Percentiles rank a stretch among this genome's conserved stretches.
Evolutionary conservation across 2,888 invertebrate species (phyloP).

Genomic region (Strigamia transsilvanica): DNA sequence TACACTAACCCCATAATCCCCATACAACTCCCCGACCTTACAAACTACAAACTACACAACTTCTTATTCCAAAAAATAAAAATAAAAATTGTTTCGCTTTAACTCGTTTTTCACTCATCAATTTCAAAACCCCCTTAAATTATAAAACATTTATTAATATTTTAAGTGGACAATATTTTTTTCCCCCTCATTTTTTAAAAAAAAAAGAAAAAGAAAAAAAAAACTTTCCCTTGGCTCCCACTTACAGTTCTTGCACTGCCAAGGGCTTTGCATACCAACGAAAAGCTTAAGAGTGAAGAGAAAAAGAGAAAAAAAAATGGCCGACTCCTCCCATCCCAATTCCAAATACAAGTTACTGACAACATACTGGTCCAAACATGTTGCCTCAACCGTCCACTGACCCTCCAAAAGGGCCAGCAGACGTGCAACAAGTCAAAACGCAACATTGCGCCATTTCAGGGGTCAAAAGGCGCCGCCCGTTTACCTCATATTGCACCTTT

Average conservation of each 20-base stretch:
- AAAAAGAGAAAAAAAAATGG: slow-evolving; percentile 6
- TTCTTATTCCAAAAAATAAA: background rate
- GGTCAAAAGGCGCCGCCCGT: slow-evolving; percentile 6
- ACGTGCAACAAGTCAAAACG: background rate
- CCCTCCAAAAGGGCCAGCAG: background rate
- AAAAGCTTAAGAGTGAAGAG: slow-evolving; percentile 34
- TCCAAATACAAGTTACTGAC: slow-evolving; percentile 29
- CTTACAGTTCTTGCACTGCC: slow-evolving; percentile 13
- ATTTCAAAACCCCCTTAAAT: too few species aligned
- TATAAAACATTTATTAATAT: too few species aligned
- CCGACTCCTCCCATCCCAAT: slow-evolving; percentile 34
- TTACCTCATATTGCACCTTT: slow-evolving; percentile 1
- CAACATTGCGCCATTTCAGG: background rate
- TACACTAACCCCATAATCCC: background rate
- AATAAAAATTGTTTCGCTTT: background rate
- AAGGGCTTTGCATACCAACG: slow-evolving; percentile 35
- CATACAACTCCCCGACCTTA: background rate
- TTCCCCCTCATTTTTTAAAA: too few species aligned
- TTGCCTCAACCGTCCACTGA: slow-evolving; percentile 34
- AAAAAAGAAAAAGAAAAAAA: background rate
- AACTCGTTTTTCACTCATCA: too few species aligned
- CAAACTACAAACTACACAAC: too few species aligned
- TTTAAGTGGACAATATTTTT: too few species aligned
- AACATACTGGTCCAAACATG: background rate
- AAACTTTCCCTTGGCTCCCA: slow-evolving; percentile 19